Base-by-base conservation (phyloP, 2,888 invertebrate genomes). In the Dryadula phaetusa region DNA sequence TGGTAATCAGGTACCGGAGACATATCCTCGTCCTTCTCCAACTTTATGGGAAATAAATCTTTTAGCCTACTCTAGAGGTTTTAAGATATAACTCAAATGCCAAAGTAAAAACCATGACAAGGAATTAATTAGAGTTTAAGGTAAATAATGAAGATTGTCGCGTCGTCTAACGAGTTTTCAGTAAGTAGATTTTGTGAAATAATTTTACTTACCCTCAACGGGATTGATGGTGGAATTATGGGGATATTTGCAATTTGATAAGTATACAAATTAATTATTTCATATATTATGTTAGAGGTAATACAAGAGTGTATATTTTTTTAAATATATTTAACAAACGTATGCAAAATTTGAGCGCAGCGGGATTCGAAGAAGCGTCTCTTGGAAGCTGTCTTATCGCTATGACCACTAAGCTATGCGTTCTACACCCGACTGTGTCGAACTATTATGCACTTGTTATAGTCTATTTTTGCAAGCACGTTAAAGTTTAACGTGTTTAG, bases 51-150 rank as follows among this genome's bases (percentile, higher is more conserved):
- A 58, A 40, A 49, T 20, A 16, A 62, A 82, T 83, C 34, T 52
- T 65, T 80, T 72, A 62, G 87, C 85, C 79, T 82, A 62, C 64
- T 79, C 75, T 72, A 75, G 76, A 75, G 74, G 79, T 83, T 84
- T 82, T 80, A 79, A 86, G 88, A 86, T 86, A 87, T 89, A 86
- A 89, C 87, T 90, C 90, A 89, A 90, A 90, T 83, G 86, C 85
- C 83, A 84, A 87, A 88, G 91, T 92, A 92, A 93, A 93, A 93
- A 93, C 92, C 93, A 92, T 92, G 93, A 92, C 92, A 92, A 90
- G 91, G 92, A 93, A 93, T 93, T 92, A 93, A 93, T 93, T 93
- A 92, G 84, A 86, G 85, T 85, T 87, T 83, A 88, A 92, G 90
- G 91, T 92, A 92, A 92, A 92, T 92, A 92, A 92, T 92, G 91